phyloP scores from a whole-genome alignment of 1,140 invertebrate species.

The Cherax quadricarinatus region DNA sequence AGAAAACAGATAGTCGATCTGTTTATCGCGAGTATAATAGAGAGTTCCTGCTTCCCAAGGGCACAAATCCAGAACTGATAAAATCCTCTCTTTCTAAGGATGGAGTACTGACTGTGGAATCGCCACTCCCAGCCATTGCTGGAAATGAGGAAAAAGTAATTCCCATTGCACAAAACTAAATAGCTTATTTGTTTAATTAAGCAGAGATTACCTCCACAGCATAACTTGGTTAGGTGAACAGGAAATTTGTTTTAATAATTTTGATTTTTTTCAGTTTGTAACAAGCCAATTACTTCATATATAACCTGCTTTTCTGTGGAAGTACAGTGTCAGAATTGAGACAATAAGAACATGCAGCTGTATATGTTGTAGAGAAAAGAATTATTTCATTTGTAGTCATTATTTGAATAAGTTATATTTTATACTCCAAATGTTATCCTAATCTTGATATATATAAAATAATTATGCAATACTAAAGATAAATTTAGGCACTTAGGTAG shows the following conservation, averaged over 20 bases:
- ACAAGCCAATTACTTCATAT: no score
- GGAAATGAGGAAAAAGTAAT: conserved; percentile 84
- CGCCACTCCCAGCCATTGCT: conserved; percentile 88
- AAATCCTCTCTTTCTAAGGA: conserved; percentile 82
- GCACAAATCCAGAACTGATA: conserved; percentile 94
- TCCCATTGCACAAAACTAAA: conserved; percentile 86
- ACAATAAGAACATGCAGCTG: no score
- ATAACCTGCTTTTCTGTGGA: no score
- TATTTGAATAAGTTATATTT: not conserved
- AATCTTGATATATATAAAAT: not conserved
- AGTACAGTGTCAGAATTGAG: no score
- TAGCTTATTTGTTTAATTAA: not conserved
- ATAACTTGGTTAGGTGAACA: not conserved
- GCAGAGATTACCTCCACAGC: not conserved
- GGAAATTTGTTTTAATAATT: no score
- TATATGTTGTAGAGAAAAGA: no score
- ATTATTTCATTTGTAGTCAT: not conserved
- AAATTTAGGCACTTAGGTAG: no score
- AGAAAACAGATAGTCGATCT: conserved; percentile 94
- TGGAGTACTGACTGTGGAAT: conserved; percentile 94
- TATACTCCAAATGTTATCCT: not conserved
- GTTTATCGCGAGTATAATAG: conserved; percentile 97
- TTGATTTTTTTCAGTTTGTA: no score
- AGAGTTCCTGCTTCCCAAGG: conserved; percentile 95
- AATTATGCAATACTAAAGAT: not conserved